phyloP scores from a whole-genome alignment of 2,797 vertebrate genomes.

The Halcyon leucocephala region DNA sequence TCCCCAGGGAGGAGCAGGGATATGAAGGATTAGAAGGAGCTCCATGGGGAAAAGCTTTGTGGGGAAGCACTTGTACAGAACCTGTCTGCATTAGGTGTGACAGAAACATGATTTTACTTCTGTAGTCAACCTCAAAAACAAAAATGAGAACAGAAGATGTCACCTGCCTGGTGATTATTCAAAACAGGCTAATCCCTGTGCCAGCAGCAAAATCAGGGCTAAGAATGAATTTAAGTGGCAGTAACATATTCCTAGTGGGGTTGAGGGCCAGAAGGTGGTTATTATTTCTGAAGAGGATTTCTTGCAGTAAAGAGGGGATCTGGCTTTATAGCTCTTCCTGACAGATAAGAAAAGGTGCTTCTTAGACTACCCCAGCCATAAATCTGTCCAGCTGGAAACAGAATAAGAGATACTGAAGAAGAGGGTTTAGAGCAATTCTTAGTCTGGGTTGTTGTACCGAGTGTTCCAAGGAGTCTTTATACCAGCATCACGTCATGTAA shows the following conservation, averaged over 20 bases:
- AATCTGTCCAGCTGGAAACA: background rate
- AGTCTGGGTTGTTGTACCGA: accelerated
- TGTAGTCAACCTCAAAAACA: background rate
- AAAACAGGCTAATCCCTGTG: background rate
- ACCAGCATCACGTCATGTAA: too few relatives aligned
- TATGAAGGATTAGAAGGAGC: background rate
- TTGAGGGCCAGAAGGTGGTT: accelerated
- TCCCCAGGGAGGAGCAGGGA: background rate
- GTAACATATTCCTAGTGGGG: background rate
- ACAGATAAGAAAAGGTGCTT: background rate
- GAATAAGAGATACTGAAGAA: background rate
- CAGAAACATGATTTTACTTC: background rate
- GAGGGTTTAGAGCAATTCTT: background rate
- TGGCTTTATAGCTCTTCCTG: background rate
- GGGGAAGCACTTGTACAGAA: background rate
- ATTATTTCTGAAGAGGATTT: background rate
- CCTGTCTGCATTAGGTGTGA: background rate
- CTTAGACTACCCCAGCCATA: background rate
- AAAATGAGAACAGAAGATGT: background rate
- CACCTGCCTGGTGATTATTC: constrained; percentile 19
- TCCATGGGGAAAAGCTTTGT: background rate
- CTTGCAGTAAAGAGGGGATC: background rate
- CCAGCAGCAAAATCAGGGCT: background rate
- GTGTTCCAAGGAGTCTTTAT: background rate
- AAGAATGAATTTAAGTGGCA: background rate